Evolutionary conservation across 2,113 vertebrate species (phyloP).

Genomic region (Gallinago jamesoni): DNA sequence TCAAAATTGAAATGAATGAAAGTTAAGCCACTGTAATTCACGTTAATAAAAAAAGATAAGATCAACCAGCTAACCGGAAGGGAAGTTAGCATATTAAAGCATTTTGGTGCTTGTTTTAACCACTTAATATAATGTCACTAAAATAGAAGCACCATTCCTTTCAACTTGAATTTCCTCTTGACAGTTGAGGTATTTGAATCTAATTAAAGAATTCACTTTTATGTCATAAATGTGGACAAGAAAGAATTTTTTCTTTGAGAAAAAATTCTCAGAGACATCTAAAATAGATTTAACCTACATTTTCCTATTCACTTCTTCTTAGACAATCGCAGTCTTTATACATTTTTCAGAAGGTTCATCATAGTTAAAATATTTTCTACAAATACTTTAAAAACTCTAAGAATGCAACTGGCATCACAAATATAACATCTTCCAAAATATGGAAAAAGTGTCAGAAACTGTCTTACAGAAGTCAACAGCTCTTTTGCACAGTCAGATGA

Average conservation of each 20-base stretch:
- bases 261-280: background rate
- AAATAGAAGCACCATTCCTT: slow-evolving; percentile 8
- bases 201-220: background rate
- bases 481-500: background rate
- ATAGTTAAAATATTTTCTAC: background rate
- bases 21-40: slow-evolving; percentile 13
- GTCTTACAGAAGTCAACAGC: background rate
- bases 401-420: background rate
- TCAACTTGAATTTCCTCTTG: background rate
- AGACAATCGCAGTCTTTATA: background rate
- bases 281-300: background rate
- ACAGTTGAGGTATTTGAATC: background rate
- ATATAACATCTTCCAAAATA: background rate
- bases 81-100: background rate
- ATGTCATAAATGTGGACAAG: background rate
- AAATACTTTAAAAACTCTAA: background rate
- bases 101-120: slow-evolving; percentile 6
- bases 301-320: background rate
- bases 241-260: background rate
- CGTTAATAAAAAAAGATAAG: background rate
- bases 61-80: background rate
- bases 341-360: background rate
- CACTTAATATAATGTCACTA: background rate
- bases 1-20: background rate
- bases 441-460: background rate